Evolutionary conservation across 2,888 invertebrate species (phyloP).

Genomic region (Patella depressa): DNA sequence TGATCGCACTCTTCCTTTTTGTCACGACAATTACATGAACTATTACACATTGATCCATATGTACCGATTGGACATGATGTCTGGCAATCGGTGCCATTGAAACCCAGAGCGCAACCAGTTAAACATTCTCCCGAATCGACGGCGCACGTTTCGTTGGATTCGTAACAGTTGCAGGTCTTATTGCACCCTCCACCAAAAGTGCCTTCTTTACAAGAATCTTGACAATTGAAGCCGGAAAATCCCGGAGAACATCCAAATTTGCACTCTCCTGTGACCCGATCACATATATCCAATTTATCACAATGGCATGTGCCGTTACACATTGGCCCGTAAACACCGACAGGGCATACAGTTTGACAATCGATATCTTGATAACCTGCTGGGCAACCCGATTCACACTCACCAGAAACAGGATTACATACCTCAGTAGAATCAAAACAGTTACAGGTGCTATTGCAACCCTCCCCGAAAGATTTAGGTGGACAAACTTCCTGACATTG

Average conservation of each 20-base stretch:
- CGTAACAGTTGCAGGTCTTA: not conserved
- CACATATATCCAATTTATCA: not conserved
- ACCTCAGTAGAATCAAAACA: not conserved
- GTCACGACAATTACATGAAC: not conserved
- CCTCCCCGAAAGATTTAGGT: not conserved
- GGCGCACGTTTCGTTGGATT: not conserved
- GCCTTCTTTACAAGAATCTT: not conserved
- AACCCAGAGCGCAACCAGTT: not conserved
- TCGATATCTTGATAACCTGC: not conserved
- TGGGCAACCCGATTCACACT: not conserved
- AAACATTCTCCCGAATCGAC: not conserved
- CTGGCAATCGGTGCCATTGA: not conserved
- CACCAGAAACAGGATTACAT: not conserved
- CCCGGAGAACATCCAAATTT: not conserved
- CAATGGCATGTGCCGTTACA: not conserved
- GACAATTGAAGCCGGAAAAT: not conserved
- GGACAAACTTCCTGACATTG: not conserved
- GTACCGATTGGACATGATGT: not conserved
- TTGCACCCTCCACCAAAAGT: not conserved
- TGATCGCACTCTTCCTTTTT: constrained; percentile 9
- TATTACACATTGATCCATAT: not conserved
- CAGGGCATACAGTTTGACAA: not conserved
- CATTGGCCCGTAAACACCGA: not conserved
- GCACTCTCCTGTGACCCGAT: not conserved
- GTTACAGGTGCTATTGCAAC: not conserved